Evolutionary conservation across 2,113 vertebrate species (phyloP), one percentile per base, ranked within the genome.

Genomic region (Sander lucioperca): DNA sequence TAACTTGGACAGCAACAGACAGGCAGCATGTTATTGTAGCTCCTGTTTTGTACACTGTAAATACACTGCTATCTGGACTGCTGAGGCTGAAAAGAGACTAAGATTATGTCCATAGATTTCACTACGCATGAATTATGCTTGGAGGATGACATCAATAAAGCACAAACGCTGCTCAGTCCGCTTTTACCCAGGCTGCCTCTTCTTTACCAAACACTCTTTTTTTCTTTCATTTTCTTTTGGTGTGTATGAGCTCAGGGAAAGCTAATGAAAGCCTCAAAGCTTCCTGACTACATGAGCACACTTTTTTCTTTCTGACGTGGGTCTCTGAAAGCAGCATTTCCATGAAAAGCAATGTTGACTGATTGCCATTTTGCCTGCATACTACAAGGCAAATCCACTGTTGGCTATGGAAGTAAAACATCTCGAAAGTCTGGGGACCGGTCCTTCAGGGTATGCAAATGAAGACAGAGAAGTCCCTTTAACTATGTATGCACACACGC

Each of bases 61-160:
- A 88, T 58, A 66, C 36, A 5, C 23, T 4, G 39, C 74, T 83
- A 77, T 86, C 79, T 81, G 82, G 72, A 65, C 25, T 18, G 65
- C 69, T 33, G 74, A 66, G 77, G 73, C 75, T 77, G 69, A 78
- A 79, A 80, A 36, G 74, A 89, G 73, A 3, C 1, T 81, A 82
- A 82, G 90, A 87, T 85, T 77, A 83, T 83, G 88, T 83, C 88
- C 86, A n/a, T 82, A 90, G 90, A 92, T 92, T 90, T 83, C 23
- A 59, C 76, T 21, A 64, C 80, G 66, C 77, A 74, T 81, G 78
- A 91, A 88, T 90, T 84, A 88, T 84, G 77, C 79, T 81, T 45
- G 2, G 51, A 87, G 80, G 74, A 75, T 16, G 59, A 82, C 69
- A 23, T 79, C 82, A 68, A 80, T 82, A 66, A 78, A 85, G 82